Evolutionary conservation across 2,797 vertebrate species (phyloP).

Genomic region (Helostoma temminkii): DNA sequence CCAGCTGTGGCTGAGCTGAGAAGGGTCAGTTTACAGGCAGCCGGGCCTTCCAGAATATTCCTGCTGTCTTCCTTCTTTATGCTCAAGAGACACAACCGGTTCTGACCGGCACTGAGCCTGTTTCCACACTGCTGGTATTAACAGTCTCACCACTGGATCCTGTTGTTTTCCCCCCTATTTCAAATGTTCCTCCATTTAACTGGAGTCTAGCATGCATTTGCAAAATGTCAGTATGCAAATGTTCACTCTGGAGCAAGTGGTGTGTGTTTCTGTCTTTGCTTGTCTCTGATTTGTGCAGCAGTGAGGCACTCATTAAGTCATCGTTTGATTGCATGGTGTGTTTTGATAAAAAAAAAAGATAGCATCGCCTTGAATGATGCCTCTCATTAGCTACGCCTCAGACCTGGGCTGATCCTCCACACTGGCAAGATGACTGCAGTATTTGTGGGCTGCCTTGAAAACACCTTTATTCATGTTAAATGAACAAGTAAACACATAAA

Average conservation of each 20-base stretch:
- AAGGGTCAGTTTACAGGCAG: conserved; percentile 31
- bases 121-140: conserved; percentile 7
- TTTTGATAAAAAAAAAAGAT: conserved; percentile 44
- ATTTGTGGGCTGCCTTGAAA: conserved; percentile 11
- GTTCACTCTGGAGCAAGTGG: conserved; percentile 7
- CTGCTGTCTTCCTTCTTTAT: conserved; percentile 1
- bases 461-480: conserved; percentile 17
- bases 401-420: conserved; percentile 22
- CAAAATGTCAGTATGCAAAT: conserved; percentile 42
- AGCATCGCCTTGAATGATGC: conserved; percentile 44
- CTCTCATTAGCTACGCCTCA: conserved; percentile 56
- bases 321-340: conserved; percentile 59
- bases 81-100: conserved; percentile 12
- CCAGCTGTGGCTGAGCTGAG: conserved; percentile 16
- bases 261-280: conserved; percentile 5
- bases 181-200: conserved; percentile 18
- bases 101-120: conserved; percentile 9
- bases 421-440: conserved; percentile 11
- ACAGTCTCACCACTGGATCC: conserved; percentile 7
- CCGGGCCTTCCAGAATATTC: conserved; percentile 8
- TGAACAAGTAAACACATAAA: conserved; percentile 7
- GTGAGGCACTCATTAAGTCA: conserved; percentile 53
- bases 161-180: conserved; percentile 22
- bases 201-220: conserved; percentile 6
- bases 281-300: conserved; percentile 53